Conservation (phyloP, 2,888 invertebrate genomes). For the Toxonevra muliebris region DNA sequence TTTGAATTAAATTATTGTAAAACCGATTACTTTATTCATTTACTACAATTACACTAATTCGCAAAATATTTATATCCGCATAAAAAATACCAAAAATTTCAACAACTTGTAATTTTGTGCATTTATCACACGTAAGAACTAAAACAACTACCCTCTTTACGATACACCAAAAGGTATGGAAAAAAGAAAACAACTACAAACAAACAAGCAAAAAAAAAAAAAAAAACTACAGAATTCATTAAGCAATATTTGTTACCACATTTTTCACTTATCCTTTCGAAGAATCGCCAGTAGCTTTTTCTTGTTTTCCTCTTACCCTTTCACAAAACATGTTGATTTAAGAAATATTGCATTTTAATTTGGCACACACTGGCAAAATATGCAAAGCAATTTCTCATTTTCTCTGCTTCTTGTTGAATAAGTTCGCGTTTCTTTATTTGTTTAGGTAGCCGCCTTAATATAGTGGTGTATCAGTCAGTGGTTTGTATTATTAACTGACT, state of each 20-base stretch:
- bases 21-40: too few relatives aligned
- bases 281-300: conserved; percentile 12
- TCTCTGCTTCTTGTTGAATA: conserved; percentile 11
- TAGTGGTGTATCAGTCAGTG: too few relatives aligned
- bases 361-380: conserved; percentile 6
- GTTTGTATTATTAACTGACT: too few relatives aligned
- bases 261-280: conserved; percentile 56
- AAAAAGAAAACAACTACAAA: too few relatives aligned
- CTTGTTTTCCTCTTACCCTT: not conserved
- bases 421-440: conserved; percentile 1
- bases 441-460: not conserved
- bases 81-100: too few relatives aligned
- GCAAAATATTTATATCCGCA: too few relatives aligned
- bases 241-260: conserved; percentile 60
- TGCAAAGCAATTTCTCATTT: conserved; percentile 22
- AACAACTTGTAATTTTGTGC: too few relatives aligned
- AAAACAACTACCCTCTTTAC: not conserved
- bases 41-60: too few relatives aligned
- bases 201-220: too few relatives aligned
- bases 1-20: too few relatives aligned
- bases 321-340: conserved; percentile 46
- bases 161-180: not conserved
- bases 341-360: conserved; percentile 62
- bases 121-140: too few relatives aligned
- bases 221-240: conserved; percentile 48